Conservation (phyloP, 2,797 vertebrate genomes). For the Trichosurus vulpecula region DNA sequence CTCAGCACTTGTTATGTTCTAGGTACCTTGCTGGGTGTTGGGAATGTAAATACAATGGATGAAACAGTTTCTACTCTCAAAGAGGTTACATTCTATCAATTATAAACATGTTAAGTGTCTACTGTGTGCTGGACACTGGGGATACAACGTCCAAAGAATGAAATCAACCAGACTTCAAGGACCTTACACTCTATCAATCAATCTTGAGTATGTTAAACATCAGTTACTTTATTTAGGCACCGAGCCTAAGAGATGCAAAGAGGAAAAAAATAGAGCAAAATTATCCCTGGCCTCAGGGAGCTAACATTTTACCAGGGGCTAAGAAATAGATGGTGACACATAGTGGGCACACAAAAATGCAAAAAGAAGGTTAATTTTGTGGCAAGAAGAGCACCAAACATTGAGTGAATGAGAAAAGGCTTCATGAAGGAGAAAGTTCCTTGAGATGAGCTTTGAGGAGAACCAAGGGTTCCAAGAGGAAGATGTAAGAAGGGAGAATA, state of each 20-base stretch:
- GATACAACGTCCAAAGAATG: background rate
- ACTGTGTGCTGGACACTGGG: no score
- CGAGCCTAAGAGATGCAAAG: background rate
- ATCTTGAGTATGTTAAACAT: background rate
- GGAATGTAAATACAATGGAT: background rate
- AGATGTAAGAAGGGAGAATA: background rate
- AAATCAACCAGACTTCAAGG: background rate
- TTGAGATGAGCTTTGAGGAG: background rate
- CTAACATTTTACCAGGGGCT: background rate
- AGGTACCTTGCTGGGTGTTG: background rate
- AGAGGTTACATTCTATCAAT: background rate
- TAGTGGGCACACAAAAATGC: background rate
- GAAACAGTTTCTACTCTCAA: background rate
- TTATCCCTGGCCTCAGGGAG: background rate
- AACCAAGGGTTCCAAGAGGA: background rate
- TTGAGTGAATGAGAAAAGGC: background rate
- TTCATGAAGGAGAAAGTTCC: background rate
- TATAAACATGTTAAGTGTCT: background rate
- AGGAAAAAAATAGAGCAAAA: background rate
- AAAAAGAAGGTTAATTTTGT: background rate
- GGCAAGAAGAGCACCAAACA: background rate
- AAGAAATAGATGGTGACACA: background rate
- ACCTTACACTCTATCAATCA: background rate
- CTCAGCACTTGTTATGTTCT: background rate
- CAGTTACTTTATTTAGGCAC: background rate